These are phyloP conservation scores for Tetramorium simillimum DNA, from an alignment of 1,140 invertebrate species.

Conservation along the genomic window DNA sequence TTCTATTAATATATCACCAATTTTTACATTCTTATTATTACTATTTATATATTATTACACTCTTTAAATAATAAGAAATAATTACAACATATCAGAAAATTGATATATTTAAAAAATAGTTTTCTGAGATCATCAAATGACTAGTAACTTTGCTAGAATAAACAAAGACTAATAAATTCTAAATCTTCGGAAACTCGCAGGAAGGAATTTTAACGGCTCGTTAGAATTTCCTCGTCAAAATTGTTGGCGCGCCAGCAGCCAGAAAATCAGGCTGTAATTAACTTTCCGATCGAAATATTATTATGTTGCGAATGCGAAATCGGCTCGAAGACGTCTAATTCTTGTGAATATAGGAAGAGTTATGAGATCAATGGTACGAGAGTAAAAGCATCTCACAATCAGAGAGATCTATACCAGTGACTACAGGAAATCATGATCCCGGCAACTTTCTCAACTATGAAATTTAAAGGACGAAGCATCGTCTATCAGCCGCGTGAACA, in stretches of 20 bases:
- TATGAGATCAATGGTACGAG: background rate
- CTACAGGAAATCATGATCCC: conserved; percentile 8
- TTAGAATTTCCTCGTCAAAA: background rate
- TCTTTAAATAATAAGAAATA: background rate
- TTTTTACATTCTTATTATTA: conserved; percentile 2
- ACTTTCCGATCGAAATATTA: conserved; percentile 24
- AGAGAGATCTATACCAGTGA: background rate
- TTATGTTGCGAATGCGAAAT: conserved; percentile 2
- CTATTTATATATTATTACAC: background rate
- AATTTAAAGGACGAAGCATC: conserved; percentile 27
- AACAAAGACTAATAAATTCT: background rate
- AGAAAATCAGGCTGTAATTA: conserved; percentile 28
- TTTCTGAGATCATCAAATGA: background rate
- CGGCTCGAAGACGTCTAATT: background rate
- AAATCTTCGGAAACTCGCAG: background rate
- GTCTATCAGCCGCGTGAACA: background rate
- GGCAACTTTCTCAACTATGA: conserved; percentile 41
- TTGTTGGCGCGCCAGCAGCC: background rate
- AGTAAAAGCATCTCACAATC: conserved; percentile 33
- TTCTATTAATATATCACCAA: background rate
- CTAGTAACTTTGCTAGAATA: background rate
- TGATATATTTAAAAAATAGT: background rate
- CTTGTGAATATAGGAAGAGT: conserved; percentile 14
- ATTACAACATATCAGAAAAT: background rate
- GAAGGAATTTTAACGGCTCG: background rate